Base-by-base conservation (phyloP, 2,888 invertebrate species). In the Nomada ruficornis region DNA sequence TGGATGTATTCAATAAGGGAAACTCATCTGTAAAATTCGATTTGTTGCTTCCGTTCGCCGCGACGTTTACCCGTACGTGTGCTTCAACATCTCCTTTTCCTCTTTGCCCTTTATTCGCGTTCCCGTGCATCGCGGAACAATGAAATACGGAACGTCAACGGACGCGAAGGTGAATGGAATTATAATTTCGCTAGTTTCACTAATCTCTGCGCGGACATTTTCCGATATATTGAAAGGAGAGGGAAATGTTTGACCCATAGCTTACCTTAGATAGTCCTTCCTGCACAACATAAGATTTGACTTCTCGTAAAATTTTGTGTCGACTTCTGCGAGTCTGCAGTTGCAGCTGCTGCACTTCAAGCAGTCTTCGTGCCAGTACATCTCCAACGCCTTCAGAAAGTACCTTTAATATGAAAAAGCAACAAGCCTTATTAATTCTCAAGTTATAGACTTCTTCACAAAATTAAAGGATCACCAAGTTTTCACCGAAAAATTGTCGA, bases 301-400 rank as follows among this genome's bases (percentile, higher is more conserved):
- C 94, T 98, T 98, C 89, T 97, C 97, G 94, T 97, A 98, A 69
- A 98, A 95, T 85, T 98, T 98, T 74, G 98, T 97, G 83, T 98
- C 98, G 57, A 98, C 98, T 94, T 98, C 98, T 1, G 98, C 98
- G n/a, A 98, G 96, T 70, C 98, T 95, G 94, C 98, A 98, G 94
- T 98, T 98, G 93, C 98, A 98, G 94, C 98, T 98, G 80, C 98
- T 97, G 92, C 98, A 98, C 93, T 98, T 98, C 85, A 98, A 95
- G 91, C 98, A 98, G 94, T 98, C 98, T 90, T 98, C 98, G 94
- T 98, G 98, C 98, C 98, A 98, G 94, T 96, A 97, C 93, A 98
- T 95, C 93, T 98, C 98, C 94, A 98, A 95, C 0, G 98, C 98
- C 92, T 97, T 97, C 88, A 98, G 95, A 62, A 98, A 95, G 84